These are phyloP conservation scores for Haliclona indistincta DNA, from an alignment of 37 sponge, comb jelly and placozoan genomes.

Conservation along the genomic window DNA sequence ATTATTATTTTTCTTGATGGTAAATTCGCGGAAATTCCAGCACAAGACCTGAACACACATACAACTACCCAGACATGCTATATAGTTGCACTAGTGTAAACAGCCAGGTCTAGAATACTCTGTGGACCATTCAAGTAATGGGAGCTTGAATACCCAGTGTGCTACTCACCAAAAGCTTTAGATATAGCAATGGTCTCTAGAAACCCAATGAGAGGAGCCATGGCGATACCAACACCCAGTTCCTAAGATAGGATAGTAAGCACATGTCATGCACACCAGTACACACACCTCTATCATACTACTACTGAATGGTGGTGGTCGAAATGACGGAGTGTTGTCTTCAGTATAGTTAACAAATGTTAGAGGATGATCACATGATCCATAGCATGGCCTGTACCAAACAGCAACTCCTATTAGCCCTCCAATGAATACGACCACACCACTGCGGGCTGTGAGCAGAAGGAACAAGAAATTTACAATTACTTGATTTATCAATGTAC, in stretches of 20 bases:
- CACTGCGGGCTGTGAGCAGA: slow-evolving; percentile 67
- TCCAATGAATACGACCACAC: slow-evolving; percentile 85
- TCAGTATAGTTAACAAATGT: slow-evolving; percentile 6
- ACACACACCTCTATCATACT: not conserved
- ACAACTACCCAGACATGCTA: too few relatives aligned
- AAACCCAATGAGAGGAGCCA: slow-evolving; percentile 88
- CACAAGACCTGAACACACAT: too few relatives aligned
- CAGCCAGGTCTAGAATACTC: too few relatives aligned
- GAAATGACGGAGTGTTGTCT: not conserved
- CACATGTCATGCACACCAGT: not conserved
- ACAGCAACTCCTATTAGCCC: slow-evolving; percentile 66
- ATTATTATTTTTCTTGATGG: too few relatives aligned
- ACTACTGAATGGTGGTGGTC: not conserved
- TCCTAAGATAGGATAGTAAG: slow-evolving; percentile 20
- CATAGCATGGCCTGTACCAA: slow-evolving; percentile 3
- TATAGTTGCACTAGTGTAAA: too few relatives aligned
- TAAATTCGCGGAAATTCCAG: too few relatives aligned
- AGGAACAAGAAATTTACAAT: not conserved
- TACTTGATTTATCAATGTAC: not conserved
- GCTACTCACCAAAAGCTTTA: slow-evolving; percentile 89
- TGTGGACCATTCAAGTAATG: too few relatives aligned
- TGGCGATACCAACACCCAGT: slow-evolving; percentile 59
- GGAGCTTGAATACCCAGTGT: too few relatives aligned
- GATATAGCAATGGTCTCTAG: slow-evolving; percentile 96
- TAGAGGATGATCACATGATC: slow-evolving; percentile 4